Conservation (phyloP, 2,113 vertebrate species). For the Cebidichthys violaceus region DNA sequence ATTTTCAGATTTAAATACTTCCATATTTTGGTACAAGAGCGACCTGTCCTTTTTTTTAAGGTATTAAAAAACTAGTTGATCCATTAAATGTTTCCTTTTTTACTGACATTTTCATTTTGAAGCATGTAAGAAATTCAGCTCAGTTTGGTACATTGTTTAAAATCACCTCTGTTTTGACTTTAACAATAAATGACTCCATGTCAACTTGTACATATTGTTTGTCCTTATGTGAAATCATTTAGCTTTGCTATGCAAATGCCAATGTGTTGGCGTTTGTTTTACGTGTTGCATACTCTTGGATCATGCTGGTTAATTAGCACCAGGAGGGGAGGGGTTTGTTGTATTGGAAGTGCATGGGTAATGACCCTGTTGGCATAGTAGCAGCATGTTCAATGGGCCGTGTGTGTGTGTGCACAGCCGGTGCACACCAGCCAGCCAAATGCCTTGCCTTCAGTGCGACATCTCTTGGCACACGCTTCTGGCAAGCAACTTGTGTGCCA, state of each 20-base stretch:
- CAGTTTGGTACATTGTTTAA: neutral
- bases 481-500: constrained; percentile 46
- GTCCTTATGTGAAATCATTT: constrained; percentile 24
- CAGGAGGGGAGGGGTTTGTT: constrained; percentile 79
- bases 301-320: constrained; percentile 79
- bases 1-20: neutral
- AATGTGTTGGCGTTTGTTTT: constrained; percentile 60
- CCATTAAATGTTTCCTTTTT: neutral
- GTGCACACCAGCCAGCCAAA: constrained; percentile 69
- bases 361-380: constrained; percentile 85
- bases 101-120: neutral
- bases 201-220: neutral
- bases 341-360: constrained; percentile 80
- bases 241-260: constrained; percentile 28
- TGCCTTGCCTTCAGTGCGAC: constrained; percentile 72
- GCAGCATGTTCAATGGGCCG: constrained; percentile 81
- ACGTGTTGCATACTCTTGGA: constrained; percentile 59
- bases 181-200: neutral
- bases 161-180: neutral
- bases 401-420: constrained; percentile 76
- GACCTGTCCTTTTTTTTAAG: neutral
- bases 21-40: neutral
- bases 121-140: neutral
- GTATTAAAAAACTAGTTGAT: neutral
- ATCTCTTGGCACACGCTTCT: constrained; percentile 70